A percentile compares a stretch with the other conserved stretches of the same genome.
Evolutionary conservation across 2,113 vertebrate genomes (phyloP).

Genomic region (Syngnathus scovelli): DNA sequence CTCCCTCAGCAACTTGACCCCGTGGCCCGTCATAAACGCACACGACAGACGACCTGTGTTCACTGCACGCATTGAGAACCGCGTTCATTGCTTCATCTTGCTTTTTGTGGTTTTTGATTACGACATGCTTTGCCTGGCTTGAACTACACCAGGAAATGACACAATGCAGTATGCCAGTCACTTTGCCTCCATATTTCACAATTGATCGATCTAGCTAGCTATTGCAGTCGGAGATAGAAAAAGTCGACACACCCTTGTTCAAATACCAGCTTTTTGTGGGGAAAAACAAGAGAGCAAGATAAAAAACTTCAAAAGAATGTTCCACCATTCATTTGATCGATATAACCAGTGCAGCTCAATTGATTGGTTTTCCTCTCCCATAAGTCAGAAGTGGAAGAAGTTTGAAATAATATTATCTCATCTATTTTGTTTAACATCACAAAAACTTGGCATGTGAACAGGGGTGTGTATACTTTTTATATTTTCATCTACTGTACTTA

Average conservation of each 20-base stretch:
- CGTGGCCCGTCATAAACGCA: slow-evolving; percentile 7
- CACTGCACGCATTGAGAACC: neutral
- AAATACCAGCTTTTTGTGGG: neutral
- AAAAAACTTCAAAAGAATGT: neutral
- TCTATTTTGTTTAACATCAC: neutral
- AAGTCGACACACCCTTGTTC: neutral
- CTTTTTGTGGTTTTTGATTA: neutral
- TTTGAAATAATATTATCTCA: neutral
- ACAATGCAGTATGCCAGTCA: slow-evolving; percentile 14
- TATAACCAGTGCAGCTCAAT: too few species aligned
- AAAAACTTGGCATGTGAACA: neutral
- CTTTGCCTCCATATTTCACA: slow-evolving; percentile 22
- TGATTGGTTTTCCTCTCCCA: too few species aligned
- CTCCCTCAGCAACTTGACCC: slow-evolving; percentile 13
- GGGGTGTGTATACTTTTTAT: neutral
- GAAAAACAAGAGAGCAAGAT: neutral
- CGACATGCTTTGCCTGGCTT: slow-evolving; percentile 29
- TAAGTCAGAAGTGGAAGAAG: too few species aligned
- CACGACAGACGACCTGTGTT: neutral
- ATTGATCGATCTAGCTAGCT: neutral
- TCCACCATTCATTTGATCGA: neutral
- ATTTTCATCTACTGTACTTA: slow-evolving; percentile 55
- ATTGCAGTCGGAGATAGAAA: neutral
- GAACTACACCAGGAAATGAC: slow-evolving; percentile 33
- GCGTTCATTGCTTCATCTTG: neutral